Evolutionary conservation across 2,888 invertebrate genomes (phyloP).

Genomic region (Catocala sponsa): DNA sequence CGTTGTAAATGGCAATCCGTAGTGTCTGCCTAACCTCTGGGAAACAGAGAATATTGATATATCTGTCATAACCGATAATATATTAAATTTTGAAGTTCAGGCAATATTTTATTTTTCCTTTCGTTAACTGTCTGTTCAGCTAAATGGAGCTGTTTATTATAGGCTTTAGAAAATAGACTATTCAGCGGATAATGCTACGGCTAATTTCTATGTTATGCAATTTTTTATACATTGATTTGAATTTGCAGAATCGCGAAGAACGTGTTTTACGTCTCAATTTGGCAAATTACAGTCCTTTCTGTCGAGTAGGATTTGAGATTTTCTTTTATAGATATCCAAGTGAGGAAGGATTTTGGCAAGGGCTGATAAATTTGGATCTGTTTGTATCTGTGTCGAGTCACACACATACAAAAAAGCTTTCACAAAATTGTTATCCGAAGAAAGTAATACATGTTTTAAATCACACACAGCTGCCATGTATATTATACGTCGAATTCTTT

Average conservation of each 20-base stretch:
- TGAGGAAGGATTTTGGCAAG: constrained; percentile 19
- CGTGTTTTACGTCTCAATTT: constrained; percentile 44
- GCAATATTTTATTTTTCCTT: no score
- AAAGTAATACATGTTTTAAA: constrained; percentile 13
- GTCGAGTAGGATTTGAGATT: constrained; percentile 28
- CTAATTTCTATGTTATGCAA: background rate
- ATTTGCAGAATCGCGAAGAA: constrained; percentile 20
- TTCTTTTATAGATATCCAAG: constrained; percentile 34
- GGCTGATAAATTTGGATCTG: constrained; percentile 19
- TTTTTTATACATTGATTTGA: constrained; percentile 5
- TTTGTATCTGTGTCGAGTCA: constrained; percentile 19
- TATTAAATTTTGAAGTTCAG: no score
- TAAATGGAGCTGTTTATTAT: no score
- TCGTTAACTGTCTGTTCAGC: no score
- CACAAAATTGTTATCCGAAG: constrained; percentile 14
- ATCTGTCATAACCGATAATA: no score
- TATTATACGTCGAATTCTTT: no score
- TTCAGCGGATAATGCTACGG: no score
- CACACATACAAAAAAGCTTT: constrained; percentile 7
- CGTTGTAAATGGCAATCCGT: no score
- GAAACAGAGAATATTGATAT: no score
- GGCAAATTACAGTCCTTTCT: constrained; percentile 43
- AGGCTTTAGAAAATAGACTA: no score
- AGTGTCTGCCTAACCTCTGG: no score
- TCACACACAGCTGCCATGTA: no score